Base-by-base conservation (phyloP, 1,140 invertebrate genomes). In the Oscheius sp. region DNA sequence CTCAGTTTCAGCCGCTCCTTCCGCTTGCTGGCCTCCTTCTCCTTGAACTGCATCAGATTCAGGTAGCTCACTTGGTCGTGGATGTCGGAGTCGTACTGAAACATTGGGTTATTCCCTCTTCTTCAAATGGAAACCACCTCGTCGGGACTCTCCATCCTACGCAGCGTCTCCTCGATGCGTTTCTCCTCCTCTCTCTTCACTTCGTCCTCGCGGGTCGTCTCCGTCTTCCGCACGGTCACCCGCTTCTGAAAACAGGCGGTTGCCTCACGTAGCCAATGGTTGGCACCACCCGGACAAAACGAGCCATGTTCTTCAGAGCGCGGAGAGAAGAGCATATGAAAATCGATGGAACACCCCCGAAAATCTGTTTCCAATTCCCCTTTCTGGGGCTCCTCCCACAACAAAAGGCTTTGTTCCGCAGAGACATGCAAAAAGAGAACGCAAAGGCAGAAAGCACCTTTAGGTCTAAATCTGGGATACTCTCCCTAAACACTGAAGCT, bases 1-100 rank as follows among this genome's bases (percentile, higher is more conserved):
- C 65, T 34, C 26, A 71, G 38, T n/a, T n/a, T n/a, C 18, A 82
- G 26, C 38, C 68, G 73, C 13, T 66, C 64, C 18, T 63, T 69
- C 28, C 68, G 63, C n/a, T 72, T 64, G 34, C 68, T 35, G 13
- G 55, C 63, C n/a, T 70, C 46, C 13, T 73, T 71, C 28, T 82
- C 64, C 18, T 74, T 23, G n/a, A 73, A 46, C 61, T 71, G 35
- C 36, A 81, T 77, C 61, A 81, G 55, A 38, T 81, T 74, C 18
- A 81, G 32, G 29, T 84, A 81, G 18, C 68, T 74, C 4, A 82
- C 72, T 1, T 75, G 73, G 42, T 82, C 80, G 34, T 81, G 83
- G 2, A 81, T 61, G 72, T 81, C 81, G 10, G 72, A 68, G 59
- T 81, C 80, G 20, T 63, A 38, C 69, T 71, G 49, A n/a, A 71